Percentiles rank a stretch among this genome's conserved stretches.
Conservation (phyloP, 2,113 vertebrate species). For the Zeus faber region DNA sequence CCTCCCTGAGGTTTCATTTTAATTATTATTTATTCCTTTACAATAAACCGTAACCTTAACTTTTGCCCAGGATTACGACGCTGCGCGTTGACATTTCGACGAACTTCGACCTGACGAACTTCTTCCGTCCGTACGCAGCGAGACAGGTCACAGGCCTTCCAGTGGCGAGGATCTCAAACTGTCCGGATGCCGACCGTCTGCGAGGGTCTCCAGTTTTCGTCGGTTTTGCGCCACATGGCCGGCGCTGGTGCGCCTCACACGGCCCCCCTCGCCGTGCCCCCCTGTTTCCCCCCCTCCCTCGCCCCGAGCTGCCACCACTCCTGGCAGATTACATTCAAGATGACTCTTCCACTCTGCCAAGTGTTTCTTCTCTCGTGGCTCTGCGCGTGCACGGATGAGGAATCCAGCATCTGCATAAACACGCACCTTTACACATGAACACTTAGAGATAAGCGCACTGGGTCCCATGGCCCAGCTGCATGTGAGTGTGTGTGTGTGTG, state of each 20-base stretch:
- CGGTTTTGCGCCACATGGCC: slow-evolving; percentile 69
- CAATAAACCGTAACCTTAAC: slow-evolving; percentile 41
- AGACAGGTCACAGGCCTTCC: too few species aligned
- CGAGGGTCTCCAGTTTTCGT: slow-evolving; percentile 49
- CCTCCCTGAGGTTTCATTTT: neutral
- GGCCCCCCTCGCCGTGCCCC: slow-evolving; percentile 58
- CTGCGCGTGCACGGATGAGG: neutral
- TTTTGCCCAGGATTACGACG: slow-evolving; percentile 7
- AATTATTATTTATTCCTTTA: slow-evolving; percentile 46
- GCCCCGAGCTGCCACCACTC: slow-evolving; percentile 74
- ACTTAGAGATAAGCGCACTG: neutral
- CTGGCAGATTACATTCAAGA: slow-evolving; percentile 88
- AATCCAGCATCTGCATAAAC: slow-evolving; percentile 3
- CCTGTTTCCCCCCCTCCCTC: slow-evolving; percentile 37
- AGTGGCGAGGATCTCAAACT: slow-evolving; percentile 24
- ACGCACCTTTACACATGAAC: slow-evolving; percentile 52
- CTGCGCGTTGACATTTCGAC: slow-evolving; percentile 13
- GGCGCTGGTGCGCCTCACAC: slow-evolving; percentile 62
- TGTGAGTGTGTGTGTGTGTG: slow-evolving; percentile 51
- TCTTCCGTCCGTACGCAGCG: too few species aligned
- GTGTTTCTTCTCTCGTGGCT: slow-evolving; percentile 70
- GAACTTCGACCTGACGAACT: slow-evolving; percentile 15
- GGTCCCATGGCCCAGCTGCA: too few species aligned
- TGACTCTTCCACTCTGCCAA: slow-evolving; percentile 78
- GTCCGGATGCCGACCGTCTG: too few species aligned